phyloP scores from a whole-genome alignment of 2,113 vertebrate genomes.

The Pogona vitticeps region DNA sequence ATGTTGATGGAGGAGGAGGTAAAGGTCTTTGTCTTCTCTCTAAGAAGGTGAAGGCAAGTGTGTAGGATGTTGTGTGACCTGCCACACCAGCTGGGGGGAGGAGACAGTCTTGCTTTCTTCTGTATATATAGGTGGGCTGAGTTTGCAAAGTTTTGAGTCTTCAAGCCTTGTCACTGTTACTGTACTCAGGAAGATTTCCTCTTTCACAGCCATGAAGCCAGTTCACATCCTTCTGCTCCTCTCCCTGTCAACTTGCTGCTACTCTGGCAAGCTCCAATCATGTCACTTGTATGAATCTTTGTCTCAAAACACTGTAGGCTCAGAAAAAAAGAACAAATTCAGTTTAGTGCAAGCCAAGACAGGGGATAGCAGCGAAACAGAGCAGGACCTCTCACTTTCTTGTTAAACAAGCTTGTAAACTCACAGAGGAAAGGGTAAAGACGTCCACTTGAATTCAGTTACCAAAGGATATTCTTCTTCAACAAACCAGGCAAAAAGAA shows the following conservation, averaged over 20 bases:
- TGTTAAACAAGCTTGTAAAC: neutral
- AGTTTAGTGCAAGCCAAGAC: neutral
- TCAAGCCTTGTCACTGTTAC: neutral
- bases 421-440: neutral
- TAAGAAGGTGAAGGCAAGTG: neutral
- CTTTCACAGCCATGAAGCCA: slow-evolving; percentile 41
- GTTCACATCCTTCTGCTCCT: neutral
- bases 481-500: neutral
- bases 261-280: slow-evolving; percentile 24
- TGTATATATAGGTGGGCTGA: slow-evolving; percentile 20
- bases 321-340: neutral
- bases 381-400: neutral
- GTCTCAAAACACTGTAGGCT: neutral
- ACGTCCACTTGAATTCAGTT: neutral
- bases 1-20: no score
- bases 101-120: neutral
- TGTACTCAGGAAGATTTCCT: neutral
- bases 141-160: neutral
- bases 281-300: neutral
- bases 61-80: neutral
- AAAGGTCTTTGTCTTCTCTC: neutral
- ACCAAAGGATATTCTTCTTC: neutral
- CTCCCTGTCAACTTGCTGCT: slow-evolving; percentile 30
- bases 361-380: neutral
- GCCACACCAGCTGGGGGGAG: neutral